phyloP scores from a whole-genome alignment of 1,140 invertebrate species.

The Cotesia chilonis region DNA sequence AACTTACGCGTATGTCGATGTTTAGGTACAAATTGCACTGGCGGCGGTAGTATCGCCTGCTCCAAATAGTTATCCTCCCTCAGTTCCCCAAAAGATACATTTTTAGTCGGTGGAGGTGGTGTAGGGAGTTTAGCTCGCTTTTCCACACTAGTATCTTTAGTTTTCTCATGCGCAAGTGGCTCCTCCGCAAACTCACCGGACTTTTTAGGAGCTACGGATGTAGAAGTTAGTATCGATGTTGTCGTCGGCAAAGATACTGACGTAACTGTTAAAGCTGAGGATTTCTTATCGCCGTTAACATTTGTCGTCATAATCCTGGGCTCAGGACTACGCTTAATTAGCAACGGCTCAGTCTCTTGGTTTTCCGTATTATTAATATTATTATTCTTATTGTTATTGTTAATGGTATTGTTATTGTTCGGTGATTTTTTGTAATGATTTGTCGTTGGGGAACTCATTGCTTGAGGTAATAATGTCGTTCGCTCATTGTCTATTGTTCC shows the following conservation, averaged over 20 bases:
- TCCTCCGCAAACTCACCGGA: conserved; percentile 39
- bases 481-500: conserved; percentile 51
- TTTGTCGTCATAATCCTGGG: conserved; percentile 21
- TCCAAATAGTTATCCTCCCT: conserved; percentile 57
- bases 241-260: too few relatives aligned
- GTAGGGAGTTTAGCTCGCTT: conserved; percentile 56
- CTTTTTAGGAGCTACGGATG: too few relatives aligned
- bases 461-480: conserved; percentile 44
- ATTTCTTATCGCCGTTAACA: conserved; percentile 39
- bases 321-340: conserved; percentile 47
- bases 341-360: conserved; percentile 49
- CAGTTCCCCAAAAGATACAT: conserved; percentile 63
- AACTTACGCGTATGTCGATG: conserved; percentile 56
- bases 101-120: conserved; percentile 56
- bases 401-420: too few relatives aligned
- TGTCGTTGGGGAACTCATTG: conserved; percentile 22
- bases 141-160: conserved; percentile 42
- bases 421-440: too few relatives aligned
- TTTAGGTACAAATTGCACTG: conserved; percentile 59
- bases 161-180: conserved; percentile 37
- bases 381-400: conserved; percentile 30
- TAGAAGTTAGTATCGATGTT: too few relatives aligned
- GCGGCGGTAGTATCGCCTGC: conserved; percentile 58
- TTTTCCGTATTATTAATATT: conserved; percentile 40
- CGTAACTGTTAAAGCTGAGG: too few relatives aligned